Base-by-base conservation (phyloP, 2,797 vertebrate genomes). In the Rousettus madagascariensis region DNA sequence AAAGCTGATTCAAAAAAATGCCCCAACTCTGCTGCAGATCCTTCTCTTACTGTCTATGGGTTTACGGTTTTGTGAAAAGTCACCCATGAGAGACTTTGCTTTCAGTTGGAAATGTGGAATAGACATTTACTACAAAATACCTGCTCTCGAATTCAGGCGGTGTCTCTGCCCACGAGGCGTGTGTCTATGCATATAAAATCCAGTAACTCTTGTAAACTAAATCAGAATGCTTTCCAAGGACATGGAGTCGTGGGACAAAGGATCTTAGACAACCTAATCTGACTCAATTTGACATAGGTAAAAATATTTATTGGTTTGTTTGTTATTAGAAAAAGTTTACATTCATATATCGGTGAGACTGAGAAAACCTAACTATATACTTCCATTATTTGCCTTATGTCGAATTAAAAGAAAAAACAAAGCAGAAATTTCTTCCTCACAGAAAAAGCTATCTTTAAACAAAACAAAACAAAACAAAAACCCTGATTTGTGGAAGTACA, bases 101-200 rank as follows among this genome's bases (percentile, higher is more conserved):
- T 3, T 33, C 17, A 12, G 38, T 68, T 33, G 24, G 33, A 94
- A 68, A 20, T n/a, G 0, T 84, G 59, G 57, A 6, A 46, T 4
- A 0, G 78, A 49, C 11, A 19, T 86, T 84, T 69, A 63, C 17
- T 75, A 33, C 33, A 55, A 79, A 95, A 83, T 9, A 2, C 36
- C 79, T 84, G 28, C 26, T 89, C 28, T 79, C 28, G 72, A 69
- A 94, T 90, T 72, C 84, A 94, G 33, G 65, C 33, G 17, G 12
- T 16, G n/a, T 75, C 51, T 91, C 66, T 79, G 26, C 59, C 43
- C 26, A n/a, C 19, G 12, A 16, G 33, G 51, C 26, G 0, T 86
- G 65, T 96, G 86, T 80, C 86, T 84, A 6, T 82, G 90, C 80
- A 78, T 90, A 90, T 1, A 30, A 82, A 89, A 93, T 38, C 36